Conservation (phyloP, 2,888 invertebrate species). For the Sussaba pulchella region DNA sequence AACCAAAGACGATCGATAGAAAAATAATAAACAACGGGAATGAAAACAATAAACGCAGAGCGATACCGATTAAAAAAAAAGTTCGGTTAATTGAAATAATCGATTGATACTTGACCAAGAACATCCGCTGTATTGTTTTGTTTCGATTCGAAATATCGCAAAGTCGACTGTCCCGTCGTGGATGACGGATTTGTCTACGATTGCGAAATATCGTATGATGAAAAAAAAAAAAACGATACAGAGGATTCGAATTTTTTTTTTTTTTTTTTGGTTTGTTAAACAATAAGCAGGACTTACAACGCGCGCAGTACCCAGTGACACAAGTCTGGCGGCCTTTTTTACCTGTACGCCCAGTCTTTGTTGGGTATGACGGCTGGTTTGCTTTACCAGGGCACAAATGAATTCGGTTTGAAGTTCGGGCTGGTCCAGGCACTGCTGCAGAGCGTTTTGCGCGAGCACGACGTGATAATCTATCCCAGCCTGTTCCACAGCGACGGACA, state of each 20-base stretch:
- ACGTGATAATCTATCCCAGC: constrained; percentile 99
- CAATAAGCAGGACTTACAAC: constrained; percentile 85
- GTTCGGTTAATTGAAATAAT: constrained; percentile 55
- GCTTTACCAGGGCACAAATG: constrained; percentile 95
- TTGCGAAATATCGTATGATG: too few relatives aligned
- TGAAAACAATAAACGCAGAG: constrained; percentile 46
- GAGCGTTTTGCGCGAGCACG: constrained; percentile 97
- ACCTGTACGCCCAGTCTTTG: constrained; percentile 93
- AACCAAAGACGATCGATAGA: constrained; percentile 6
- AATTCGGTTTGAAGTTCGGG: constrained; percentile 97
- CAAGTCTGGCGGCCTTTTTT: constrained; percentile 86
- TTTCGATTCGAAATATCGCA: constrained; percentile 15
- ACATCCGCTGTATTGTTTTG: constrained; percentile 80
- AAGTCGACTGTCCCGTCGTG: constrained; percentile 29
- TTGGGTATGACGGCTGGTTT: constrained; percentile 95
- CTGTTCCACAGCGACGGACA: constrained; percentile 97
- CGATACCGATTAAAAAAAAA: constrained; percentile 35
- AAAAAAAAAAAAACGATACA: constrained; percentile 82
- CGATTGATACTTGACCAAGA: constrained; percentile 83
- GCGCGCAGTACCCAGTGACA: constrained; percentile 84
- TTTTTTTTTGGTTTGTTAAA: too few relatives aligned
- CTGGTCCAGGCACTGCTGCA: constrained; percentile 96
- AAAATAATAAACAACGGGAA: constrained; percentile 19
- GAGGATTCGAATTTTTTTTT: constrained; percentile 72
- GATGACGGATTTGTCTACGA: constrained; percentile 35